A percentile compares a stretch with the other conserved stretches of the same genome.
Conservation (phyloP, 2,797 vertebrate species). For the Heliangelus exortis region DNA sequence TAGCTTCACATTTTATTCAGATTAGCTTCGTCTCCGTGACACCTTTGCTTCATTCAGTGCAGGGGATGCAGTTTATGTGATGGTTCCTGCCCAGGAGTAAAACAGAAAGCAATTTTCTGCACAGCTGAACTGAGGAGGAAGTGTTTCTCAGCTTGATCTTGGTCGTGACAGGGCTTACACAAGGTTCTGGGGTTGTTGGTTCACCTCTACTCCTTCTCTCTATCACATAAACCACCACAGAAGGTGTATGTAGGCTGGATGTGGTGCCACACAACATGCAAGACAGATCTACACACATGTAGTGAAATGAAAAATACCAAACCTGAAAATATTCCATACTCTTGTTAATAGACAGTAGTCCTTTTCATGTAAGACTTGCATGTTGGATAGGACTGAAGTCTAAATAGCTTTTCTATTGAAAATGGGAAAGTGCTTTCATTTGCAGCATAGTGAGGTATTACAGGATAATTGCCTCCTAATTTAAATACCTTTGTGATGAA, state of each 20-base stretch:
- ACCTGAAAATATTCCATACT: background rate
- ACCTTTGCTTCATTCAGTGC: background rate
- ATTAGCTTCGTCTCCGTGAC: background rate
- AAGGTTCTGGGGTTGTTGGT: background rate
- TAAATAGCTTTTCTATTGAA: background rate
- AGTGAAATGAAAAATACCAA: background rate
- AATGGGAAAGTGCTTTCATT: background rate
- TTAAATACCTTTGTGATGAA: background rate
- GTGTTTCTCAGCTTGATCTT: background rate
- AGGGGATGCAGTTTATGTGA: background rate
- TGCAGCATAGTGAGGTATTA: background rate
- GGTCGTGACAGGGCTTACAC: background rate
- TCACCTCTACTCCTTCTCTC: background rate
- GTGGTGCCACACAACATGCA: background rate
- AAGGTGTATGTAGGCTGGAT: accelerated
- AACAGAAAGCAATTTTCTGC: constrained; percentile 48
- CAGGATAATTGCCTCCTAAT: background rate
- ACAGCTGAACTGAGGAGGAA: constrained; percentile 3
- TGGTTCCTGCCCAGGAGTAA: background rate
- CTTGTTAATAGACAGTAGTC: background rate
- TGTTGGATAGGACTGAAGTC: background rate
- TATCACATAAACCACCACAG: accelerated
- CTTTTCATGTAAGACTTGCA: accelerated
- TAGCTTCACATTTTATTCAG: background rate
- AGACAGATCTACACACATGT: background rate